Conservation (phyloP, 2,113 vertebrate species). For the Lanius ludovicianus region DNA sequence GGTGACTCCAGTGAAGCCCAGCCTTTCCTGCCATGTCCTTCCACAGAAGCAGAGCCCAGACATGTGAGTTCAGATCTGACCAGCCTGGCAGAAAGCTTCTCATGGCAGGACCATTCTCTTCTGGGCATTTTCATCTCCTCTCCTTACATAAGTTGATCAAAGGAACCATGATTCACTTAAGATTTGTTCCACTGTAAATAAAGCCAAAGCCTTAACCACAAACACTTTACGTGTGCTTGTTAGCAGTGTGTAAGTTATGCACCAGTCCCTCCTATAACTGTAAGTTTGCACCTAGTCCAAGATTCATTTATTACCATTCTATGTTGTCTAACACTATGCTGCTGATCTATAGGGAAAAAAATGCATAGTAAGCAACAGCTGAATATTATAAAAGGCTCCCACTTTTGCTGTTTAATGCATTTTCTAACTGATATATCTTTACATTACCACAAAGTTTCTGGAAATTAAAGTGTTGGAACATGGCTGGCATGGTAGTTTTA, state of each 20-base stretch:
- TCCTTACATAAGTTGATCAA: not conserved
- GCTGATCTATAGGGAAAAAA: constrained; percentile 12
- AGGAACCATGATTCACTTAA: not conserved
- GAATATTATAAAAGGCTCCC: not conserved
- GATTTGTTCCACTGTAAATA: not conserved
- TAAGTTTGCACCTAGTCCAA: not conserved
- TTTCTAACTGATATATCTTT: not conserved
- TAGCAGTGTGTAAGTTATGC: not conserved
- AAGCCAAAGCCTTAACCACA: not conserved
- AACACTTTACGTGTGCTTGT: not conserved
- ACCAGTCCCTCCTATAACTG: not conserved
- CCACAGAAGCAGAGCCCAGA: not conserved
- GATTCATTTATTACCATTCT: constrained; percentile 16
- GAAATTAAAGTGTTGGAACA: not conserved
- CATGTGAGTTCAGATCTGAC: not conserved
- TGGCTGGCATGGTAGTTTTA: not conserved
- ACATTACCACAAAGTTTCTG: not conserved
- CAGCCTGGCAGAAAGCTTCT: not conserved
- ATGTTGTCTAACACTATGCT: not conserved
- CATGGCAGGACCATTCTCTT: not conserved
- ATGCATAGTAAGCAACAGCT: not conserved
- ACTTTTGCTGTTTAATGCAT: not conserved
- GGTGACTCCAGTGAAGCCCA: not conserved
- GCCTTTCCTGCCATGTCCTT: not conserved
- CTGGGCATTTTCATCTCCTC: not conserved